Conservation (phyloP, 2,888 invertebrate species). For the Trissolcus japonicus region DNA sequence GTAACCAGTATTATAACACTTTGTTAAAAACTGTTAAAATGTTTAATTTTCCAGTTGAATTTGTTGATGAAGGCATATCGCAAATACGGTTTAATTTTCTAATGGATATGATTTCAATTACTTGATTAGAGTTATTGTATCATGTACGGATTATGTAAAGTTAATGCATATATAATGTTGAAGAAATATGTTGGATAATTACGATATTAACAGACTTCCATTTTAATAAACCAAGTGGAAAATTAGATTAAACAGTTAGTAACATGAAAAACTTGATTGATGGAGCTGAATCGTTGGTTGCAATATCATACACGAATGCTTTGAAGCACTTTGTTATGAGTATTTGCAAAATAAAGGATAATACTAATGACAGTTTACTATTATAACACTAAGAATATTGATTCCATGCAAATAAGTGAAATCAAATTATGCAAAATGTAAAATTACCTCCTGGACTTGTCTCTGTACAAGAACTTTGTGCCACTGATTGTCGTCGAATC, state of each 20-base stretch:
- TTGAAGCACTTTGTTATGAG: no score
- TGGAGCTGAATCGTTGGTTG: no score
- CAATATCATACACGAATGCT: no score
- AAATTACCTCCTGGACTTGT: constrained; percentile 90
- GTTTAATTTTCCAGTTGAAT: constrained; percentile 33
- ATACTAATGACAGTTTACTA: no score
- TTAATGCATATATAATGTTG: neutral
- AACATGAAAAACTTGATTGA: no score
- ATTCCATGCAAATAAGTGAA: neutral
- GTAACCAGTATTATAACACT: constrained; percentile 32
- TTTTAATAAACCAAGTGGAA: neutral
- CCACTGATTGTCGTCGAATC: constrained; percentile 98
- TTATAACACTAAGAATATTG: no score
- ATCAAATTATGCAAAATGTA: neutral
- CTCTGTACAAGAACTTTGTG: constrained; percentile 94
- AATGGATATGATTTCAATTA: constrained; percentile 4
- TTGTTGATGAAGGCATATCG: constrained; percentile 7
- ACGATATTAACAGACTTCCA: no score
- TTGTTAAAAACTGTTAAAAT: constrained; percentile 19
- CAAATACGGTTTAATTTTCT: constrained; percentile 6
- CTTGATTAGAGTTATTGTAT: constrained; percentile 4
- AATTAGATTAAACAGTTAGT: neutral
- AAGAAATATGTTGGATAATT: no score
- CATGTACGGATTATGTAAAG: neutral
- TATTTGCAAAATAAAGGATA: no score